A percentile compares a stretch with the other conserved stretches of the same genome.
phyloP scores from a whole-genome alignment of 2,113 vertebrate genomes.

The Lepus europaeus region DNA sequence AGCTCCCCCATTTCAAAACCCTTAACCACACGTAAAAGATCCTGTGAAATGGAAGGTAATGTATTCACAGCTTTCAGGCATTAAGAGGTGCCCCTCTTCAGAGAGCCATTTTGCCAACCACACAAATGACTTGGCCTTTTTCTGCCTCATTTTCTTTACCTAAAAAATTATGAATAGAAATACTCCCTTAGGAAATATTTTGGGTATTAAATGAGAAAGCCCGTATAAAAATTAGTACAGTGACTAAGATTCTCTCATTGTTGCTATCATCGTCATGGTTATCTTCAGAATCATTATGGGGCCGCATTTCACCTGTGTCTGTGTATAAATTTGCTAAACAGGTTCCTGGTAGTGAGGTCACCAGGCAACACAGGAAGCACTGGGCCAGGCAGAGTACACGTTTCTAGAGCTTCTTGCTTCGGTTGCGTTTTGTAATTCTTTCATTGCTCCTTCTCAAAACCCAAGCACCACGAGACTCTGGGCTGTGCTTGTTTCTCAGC shows the following conservation, averaged over 20 bases:
- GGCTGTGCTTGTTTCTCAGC: not conserved
- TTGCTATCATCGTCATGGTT: not conserved
- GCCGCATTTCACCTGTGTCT: not conserved
- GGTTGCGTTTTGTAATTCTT: not conserved
- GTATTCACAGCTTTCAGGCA: not conserved
- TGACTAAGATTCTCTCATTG: not conserved
- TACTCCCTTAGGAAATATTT: not conserved
- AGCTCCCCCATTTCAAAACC: not conserved
- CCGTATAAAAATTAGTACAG: not conserved
- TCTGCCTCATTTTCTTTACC: not conserved
- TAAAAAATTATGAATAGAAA: not conserved
- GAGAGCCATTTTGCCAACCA: not conserved
- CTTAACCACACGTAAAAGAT: not conserved
- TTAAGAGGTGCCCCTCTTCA: not conserved
- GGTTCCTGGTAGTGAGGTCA: not conserved
- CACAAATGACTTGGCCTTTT: not conserved
- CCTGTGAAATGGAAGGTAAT: not conserved
- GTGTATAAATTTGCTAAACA: not conserved
- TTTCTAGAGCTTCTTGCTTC: not conserved
- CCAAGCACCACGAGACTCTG: not conserved
- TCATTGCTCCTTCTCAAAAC: slow-evolving; percentile 12
- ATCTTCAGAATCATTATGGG: not conserved
- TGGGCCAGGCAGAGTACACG: not conserved
- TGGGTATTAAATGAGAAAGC: slow-evolving; percentile 41
- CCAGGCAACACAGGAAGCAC: not conserved